Evolutionary conservation across 1,140 invertebrate genomes (phyloP), one percentile per base, ranked within the genome.

Genomic region (Drosophila teissieri): DNA sequence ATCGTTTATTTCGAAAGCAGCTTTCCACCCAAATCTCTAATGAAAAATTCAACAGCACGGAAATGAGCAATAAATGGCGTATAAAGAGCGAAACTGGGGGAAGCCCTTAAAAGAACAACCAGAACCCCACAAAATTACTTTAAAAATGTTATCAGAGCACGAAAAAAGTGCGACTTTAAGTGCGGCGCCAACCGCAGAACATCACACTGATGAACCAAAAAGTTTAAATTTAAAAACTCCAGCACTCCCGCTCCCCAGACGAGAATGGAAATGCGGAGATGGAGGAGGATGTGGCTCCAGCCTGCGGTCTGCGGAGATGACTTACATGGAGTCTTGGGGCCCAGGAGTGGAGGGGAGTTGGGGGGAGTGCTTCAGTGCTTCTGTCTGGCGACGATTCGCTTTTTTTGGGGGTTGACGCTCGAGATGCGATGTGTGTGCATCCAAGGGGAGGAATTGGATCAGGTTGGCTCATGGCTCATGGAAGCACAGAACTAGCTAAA

Each of bases 191-290:
- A 83, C 83, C 83, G 40, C 83, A 88, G 54, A 84, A 67, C 84
- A 89, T 42, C 84, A 88, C 82, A 58, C 83, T 88, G 78, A 86
- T 86, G 82, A 78, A 82, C 78, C 70, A 63, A 82, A 83, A 89
- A 89, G 79, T 69, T 73, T 48, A 79, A 89, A 83, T 80, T 89
- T 84, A 88, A 77, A 78, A 82, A 48, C 70, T 70, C 51, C 42
- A 64, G 49, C 40, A 67, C 22, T 48, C 22, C 12, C 24, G 1
- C 48, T 14, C 39, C 24, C 17, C 62, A 37, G 57, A 2, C 14
- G n/a, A 6, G 2, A 12, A 48, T 27, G 19, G 45, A 48, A n/a
- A n/a, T 31, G 11, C 45, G 55, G n/a, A 45, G 51, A 39, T 44
- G 34, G 34, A 36, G 34, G 7, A 36, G 53, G 19, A 39, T 73